Evolutionary conservation across 2,797 vertebrate species (phyloP).

Genomic region (Pangasius mekongensis): DNA sequence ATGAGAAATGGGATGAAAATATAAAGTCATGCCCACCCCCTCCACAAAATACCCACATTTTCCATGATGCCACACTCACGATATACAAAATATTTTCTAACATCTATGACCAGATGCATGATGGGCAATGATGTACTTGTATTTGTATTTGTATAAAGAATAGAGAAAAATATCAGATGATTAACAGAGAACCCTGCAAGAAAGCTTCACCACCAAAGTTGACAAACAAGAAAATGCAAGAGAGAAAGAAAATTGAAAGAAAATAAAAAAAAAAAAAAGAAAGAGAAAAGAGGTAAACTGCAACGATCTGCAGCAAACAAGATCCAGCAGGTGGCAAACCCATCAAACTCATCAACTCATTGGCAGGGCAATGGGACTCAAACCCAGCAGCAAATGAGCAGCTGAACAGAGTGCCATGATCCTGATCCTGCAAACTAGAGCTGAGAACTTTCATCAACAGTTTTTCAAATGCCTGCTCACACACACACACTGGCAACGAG

Average conservation of each 20-base stretch:
- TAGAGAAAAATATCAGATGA: slow-evolving; percentile 47
- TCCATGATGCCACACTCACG: slow-evolving; percentile 49
- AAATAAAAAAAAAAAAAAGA: background rate
- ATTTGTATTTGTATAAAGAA: background rate
- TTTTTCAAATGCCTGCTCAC: slow-evolving; percentile 64
- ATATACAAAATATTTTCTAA: slow-evolving; percentile 28
- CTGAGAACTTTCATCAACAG: slow-evolving; percentile 76
- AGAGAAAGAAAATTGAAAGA: slow-evolving; percentile 1
- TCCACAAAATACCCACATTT: slow-evolving; percentile 41
- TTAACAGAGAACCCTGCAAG: slow-evolving; percentile 60
- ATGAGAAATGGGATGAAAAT: slow-evolving; percentile 65
- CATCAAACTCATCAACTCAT: slow-evolving; percentile 69
- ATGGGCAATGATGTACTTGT: slow-evolving; percentile 29
- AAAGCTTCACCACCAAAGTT: slow-evolving; percentile 66
- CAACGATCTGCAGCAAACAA: slow-evolving; percentile 61
- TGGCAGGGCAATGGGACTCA: slow-evolving; percentile 70
- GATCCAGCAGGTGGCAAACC: slow-evolving; percentile 67
- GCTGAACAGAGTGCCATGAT: slow-evolving; percentile 71
- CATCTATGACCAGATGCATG: slow-evolving; percentile 31
- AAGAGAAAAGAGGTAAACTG: slow-evolving; percentile 34
- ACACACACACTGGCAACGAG: slow-evolving; percentile 55
- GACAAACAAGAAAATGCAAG: slow-evolving; percentile 58
- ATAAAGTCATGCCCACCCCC: slow-evolving; percentile 48
- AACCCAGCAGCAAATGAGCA: slow-evolving; percentile 59
- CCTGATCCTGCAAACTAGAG: slow-evolving; percentile 70